Base-by-base conservation (phyloP, 2,888 invertebrate species). In the Philonicus albiceps region DNA sequence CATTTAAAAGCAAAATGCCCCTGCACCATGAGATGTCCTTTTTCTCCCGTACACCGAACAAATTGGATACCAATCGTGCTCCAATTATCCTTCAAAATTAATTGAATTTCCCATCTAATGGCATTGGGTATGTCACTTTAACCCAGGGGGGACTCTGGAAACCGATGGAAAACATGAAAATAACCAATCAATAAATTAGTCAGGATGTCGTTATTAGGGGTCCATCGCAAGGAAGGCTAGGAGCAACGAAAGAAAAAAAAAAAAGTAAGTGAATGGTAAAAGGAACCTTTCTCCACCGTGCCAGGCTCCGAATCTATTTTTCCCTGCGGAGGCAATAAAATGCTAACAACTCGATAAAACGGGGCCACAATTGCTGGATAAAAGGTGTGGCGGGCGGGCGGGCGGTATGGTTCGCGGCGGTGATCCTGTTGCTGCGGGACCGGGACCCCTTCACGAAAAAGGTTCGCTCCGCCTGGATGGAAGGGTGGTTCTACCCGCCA, bases 111-210 rank as follows among this genome's bases (percentile, higher is more conserved):
- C 88, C 75, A 75, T 40, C 53, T 30, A 72, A 78, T 76, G 37
- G 22, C 30, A 49, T 31, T 53, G 74, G 53, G 75, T 31, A 74
- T 73, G 37, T 75, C 85, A 85, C 40, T 75, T 75, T 73, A 84
- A 73, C 43, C 84, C 49, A 43, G 30, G 37, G 31, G 43, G 53
- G 55, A 53, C 27, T 7, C 22, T 31, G 31, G 30, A 40, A 43
- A 75, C 74, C 30, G 81, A 13, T 74, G 30, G 75, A 75, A 86
- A 86, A 83, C 80, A 83, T 53, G 86, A 86, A 88, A 88, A 88
- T 88, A 87, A 88, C 88, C 88, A 88, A 88, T 88, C 87, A 88
- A 88, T 88, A 88, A 88, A 88, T 88, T 88, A 88, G 86, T 86
- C 80, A 85, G 81, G 86, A 87, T 75, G 86, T 85, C 86, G 81